Percentiles rank a stretch among this genome's conserved stretches.
These are phyloP conservation scores for Phaenicophaeus curvirostris DNA, from an alignment of 2,797 vertebrate genomes.

Conservation along the genomic window DNA sequence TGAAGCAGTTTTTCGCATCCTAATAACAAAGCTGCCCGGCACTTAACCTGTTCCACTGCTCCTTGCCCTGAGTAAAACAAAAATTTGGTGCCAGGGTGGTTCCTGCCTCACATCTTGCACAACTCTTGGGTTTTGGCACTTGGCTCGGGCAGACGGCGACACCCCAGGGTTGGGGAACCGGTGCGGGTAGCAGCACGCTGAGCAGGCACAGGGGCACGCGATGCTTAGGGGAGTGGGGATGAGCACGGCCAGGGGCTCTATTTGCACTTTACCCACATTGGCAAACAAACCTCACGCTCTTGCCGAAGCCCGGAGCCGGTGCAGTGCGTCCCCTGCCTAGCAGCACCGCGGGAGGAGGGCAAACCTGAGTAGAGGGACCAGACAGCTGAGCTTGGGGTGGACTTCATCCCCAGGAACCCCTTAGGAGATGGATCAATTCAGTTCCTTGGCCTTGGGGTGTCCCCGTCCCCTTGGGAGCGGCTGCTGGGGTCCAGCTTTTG, in stretches of 20 bases:
- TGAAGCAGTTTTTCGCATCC: constrained; percentile 55
- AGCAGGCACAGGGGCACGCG: neutral
- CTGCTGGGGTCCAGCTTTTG: neutral
- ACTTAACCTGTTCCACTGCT: neutral
- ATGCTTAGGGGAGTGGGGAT: neutral
- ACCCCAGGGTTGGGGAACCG: neutral
- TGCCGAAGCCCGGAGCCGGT: neutral
- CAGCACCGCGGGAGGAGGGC: neutral
- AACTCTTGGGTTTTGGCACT: neutral
- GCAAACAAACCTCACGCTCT: neutral
- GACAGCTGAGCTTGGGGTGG: neutral
- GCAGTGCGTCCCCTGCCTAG: neutral
- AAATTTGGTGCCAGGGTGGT: fast-evolving
- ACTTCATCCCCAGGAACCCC: neutral
- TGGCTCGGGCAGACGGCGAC: neutral
- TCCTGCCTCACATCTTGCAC: neutral
- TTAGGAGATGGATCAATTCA: fast-evolving
- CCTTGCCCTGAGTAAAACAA: neutral
- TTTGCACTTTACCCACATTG: constrained; percentile 45
- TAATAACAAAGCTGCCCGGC: neutral
- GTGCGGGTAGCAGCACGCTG: fast-evolving
- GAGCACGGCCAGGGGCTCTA: neutral
- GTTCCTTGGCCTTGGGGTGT: neutral
- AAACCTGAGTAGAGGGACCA: neutral
- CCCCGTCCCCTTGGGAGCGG: fast-evolving